These are phyloP conservation scores for Caenorhabditis becei DNA, from an alignment of 2,888 invertebrate species.

Conservation along the genomic window DNA sequence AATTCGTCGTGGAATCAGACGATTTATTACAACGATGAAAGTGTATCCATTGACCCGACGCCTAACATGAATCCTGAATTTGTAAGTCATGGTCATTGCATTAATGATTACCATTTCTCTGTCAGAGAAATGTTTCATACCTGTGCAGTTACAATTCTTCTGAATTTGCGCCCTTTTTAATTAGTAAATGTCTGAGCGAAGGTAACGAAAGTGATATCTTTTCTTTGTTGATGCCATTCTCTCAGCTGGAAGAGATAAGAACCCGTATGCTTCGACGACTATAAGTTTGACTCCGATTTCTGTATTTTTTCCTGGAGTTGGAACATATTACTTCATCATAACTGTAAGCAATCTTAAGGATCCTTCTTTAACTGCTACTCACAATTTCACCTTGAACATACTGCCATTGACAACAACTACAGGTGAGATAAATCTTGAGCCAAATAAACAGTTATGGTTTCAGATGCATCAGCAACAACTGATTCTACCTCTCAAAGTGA, in stretches of 20 bases:
- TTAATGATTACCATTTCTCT: too few relatives aligned
- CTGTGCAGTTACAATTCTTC: too few relatives aligned
- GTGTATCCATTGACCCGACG: constrained; percentile 31
- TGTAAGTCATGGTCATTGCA: neutral
- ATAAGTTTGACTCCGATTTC: too few relatives aligned
- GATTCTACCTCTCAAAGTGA: neutral
- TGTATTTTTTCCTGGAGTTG: neutral
- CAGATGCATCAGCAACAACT: neutral
- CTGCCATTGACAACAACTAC: constrained; percentile 31
- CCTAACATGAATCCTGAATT: too few relatives aligned
- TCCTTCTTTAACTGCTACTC: constrained; percentile 22
- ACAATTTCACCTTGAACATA: constrained; percentile 44
- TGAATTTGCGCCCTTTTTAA: too few relatives aligned
- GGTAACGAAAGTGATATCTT: too few relatives aligned
- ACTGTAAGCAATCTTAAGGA: constrained; percentile 22
- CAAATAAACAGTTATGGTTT: neutral
- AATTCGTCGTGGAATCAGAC: constrained; percentile 32
- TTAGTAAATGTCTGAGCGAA: too few relatives aligned
- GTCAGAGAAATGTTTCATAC: too few relatives aligned
- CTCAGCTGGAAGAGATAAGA: too few relatives aligned
- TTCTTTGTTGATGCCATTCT: too few relatives aligned
- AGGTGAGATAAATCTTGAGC: neutral
- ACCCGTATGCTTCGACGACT: too few relatives aligned
- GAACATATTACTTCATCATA: too few relatives aligned
- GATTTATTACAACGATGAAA: constrained; percentile 8